Evolutionary conservation across 2,888 invertebrate species (phyloP).

Genomic region (Pandemis heparana): DNA sequence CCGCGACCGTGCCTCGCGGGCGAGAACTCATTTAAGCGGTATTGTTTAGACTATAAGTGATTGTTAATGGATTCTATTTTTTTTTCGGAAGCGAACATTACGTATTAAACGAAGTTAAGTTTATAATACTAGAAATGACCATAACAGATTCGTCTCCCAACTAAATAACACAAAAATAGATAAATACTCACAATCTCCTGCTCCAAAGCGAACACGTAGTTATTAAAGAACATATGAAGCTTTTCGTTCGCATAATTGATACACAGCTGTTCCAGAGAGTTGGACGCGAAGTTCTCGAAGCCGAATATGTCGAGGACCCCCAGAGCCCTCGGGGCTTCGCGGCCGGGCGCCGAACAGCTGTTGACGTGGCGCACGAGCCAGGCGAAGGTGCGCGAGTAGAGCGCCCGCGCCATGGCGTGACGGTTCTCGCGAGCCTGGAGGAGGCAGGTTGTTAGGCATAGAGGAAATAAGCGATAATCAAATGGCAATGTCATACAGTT

Average conservation of each 20-base stretch:
- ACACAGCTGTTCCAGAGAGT: conserved; percentile 96
- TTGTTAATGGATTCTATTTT: too few relatives aligned
- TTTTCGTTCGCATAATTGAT: conserved; percentile 98
- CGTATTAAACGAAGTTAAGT: too few relatives aligned
- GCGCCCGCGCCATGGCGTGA: conserved; percentile 96
- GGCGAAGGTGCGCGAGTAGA: conserved; percentile 95
- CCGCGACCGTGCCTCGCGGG: too few relatives aligned
- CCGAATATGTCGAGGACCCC: conserved; percentile 97
- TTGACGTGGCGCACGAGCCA: conserved; percentile 97
- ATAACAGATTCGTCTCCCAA: too few relatives aligned
- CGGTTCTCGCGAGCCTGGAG: conserved; percentile 94
- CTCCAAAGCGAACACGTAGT: conserved; percentile 97
- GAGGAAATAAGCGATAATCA: too few relatives aligned
- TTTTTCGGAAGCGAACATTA: too few relatives aligned
- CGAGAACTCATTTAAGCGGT: too few relatives aligned
- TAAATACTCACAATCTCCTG: conserved; percentile 93
- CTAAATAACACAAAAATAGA: neutral
- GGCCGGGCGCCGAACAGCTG: conserved; percentile 95
- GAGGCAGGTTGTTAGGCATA: neutral
- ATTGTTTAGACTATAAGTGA: too few relatives aligned
- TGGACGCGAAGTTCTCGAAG: conserved; percentile 96
- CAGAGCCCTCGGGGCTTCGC: conserved; percentile 90
- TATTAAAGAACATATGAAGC: conserved; percentile 97
- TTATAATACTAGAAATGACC: too few relatives aligned
- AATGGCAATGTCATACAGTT: too few relatives aligned